These are phyloP conservation scores for Rhincodon typus DNA, from an alignment of 2,797 vertebrate species.

Conservation along the genomic window DNA sequence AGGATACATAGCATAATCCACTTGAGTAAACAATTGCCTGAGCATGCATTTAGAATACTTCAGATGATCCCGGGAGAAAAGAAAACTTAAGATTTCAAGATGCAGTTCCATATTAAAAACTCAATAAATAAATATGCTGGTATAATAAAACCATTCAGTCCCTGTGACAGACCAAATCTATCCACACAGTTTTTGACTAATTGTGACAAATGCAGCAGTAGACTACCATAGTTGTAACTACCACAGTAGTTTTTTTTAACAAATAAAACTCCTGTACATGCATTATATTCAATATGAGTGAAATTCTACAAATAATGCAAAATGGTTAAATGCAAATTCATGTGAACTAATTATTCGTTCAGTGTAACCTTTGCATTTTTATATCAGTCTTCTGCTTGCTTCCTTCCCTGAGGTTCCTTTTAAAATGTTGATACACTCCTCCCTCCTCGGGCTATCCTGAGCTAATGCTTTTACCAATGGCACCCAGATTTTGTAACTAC, in stretches of 20 bases:
- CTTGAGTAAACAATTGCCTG: constrained; percentile 33
- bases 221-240: not conserved
- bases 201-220: constrained; percentile 16
- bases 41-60: constrained; percentile 13
- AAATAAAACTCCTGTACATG: not conserved
- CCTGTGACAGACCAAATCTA: not conserved
- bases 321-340: not conserved
- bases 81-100: constrained; percentile 21
- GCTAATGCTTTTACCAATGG: not conserved
- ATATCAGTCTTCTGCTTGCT: not conserved
- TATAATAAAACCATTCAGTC: not conserved
- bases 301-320: not conserved
- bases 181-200: not conserved
- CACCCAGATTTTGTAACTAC: constrained; percentile 1
- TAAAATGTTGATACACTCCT: not conserved
- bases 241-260: not conserved
- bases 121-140: not conserved
- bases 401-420: not conserved
- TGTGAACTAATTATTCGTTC: not conserved
- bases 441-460: not conserved
- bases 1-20: constrained; percentile 30
- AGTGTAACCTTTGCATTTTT: not conserved
- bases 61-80: constrained; percentile 30
- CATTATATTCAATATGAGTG: not conserved
- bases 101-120: not conserved